Evolutionary conservation across 2,888 invertebrate genomes (phyloP).

Genomic region (Caenorhabditis imperialis): DNA sequence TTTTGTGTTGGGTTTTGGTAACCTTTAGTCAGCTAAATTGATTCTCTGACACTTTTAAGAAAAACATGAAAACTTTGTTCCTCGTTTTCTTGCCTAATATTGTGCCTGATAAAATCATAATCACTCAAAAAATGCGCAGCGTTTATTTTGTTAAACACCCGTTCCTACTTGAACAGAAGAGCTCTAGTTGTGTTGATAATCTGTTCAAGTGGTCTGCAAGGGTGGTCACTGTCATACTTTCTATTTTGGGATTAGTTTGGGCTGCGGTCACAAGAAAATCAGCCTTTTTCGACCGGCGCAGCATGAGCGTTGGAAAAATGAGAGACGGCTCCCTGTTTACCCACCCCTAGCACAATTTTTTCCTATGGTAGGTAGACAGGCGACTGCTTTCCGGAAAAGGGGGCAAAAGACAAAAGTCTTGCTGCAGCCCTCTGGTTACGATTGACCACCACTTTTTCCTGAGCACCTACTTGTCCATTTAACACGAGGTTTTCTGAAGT

Average conservation of each 20-base stretch:
- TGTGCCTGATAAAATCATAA: no score
- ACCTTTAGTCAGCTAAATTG: no score
- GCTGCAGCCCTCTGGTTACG: no score
- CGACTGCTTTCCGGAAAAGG: slow-evolving; percentile 33
- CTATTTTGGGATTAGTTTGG: slow-evolving; percentile 45
- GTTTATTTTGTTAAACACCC: slow-evolving; percentile 29
- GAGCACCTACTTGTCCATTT: no score
- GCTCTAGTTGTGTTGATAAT: slow-evolving; percentile 37
- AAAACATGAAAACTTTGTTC: no score
- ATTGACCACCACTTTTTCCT: no score
- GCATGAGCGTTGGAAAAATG: slow-evolving; percentile 15
- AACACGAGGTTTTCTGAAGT: no score
- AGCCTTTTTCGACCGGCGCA: no score
- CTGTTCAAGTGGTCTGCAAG: slow-evolving; percentile 36
- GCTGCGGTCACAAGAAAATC: slow-evolving; percentile 21
- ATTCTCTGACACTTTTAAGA: no score
- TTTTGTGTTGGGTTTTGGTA: no score
- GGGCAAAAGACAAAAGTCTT: background rate
- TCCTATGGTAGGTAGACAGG: slow-evolving; percentile 8
- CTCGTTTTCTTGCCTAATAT: no score
- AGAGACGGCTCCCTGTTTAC: slow-evolving; percentile 34
- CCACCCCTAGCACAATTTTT: slow-evolving; percentile 48
- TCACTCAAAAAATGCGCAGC: slow-evolving; percentile 31
- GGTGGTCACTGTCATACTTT: slow-evolving; percentile 23
- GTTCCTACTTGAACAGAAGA: no score